Evolutionary conservation across 2,888 invertebrate species (phyloP), one percentile per base, ranked within the genome.

Genomic region (Cataglyphis altisquamis): DNA sequence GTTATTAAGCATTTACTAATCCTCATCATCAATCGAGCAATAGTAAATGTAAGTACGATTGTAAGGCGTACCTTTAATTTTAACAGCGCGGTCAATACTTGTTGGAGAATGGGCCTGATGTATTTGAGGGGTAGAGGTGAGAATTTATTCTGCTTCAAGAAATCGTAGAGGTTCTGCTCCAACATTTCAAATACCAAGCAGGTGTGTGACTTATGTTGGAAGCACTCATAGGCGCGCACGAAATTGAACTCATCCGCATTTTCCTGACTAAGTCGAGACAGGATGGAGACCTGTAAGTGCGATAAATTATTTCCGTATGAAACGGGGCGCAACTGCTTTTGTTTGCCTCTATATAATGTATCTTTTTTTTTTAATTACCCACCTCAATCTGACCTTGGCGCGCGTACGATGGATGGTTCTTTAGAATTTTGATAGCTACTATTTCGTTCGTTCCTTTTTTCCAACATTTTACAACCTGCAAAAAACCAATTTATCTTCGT

Each of bases 321-420:
- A 18, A 25, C 21, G 21, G 12, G 0, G 32, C 15, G n/a, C 15
- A 29, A 73, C 1, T 64, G 18, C 15, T 10, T 55, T 12, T 12
- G 25, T 48, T 48, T 48, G 6, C 15, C 48, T 48, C 8, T 48
- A 48, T 18, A 6, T 6, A 18, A 48, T 18, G n/a, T 5, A 5
- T 15, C 4, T 0, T 15, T 57, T 5, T 18, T 25, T 72, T 57
- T 21, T 6, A n/a, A 12, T 41, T 68, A 6, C 77, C 95, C 88
- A 99, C 99, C 97, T 99, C 99, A 95, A 99, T 99, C 96, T 99
- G 99, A 92, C 99, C 99, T 96, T 99, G 99, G 93, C 99, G 97
- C 90, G 99, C 99, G 96, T 99, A 99, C 92, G 99, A 99, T 90
- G 99, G 99, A 96, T 99, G 99, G 96, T 99, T 99, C 96, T 99